Evolutionary conservation across 2,113 vertebrate genomes (phyloP).

Genomic region (Cavia porcellus): DNA sequence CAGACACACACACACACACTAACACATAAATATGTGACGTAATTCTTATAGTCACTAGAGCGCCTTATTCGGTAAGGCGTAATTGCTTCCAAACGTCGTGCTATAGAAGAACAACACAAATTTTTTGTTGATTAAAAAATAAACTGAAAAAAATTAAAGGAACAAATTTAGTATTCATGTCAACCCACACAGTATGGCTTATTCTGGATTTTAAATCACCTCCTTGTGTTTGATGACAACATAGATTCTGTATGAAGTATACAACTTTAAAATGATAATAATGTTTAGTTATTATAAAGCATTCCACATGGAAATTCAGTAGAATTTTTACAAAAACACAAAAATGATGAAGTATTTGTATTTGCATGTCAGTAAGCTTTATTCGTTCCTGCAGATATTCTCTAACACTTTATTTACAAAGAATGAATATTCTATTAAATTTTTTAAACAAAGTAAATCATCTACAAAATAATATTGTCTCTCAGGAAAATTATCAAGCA

Average conservation of each 20-base stretch:
- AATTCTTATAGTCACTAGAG: not conserved
- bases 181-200: constrained; percentile 4
- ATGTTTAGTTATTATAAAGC: not conserved
- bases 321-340: not conserved
- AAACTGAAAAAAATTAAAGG: not conserved
- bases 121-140: not conserved
- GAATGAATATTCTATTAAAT: not conserved
- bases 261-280: not conserved
- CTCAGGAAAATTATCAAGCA: constrained; percentile 74
- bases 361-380: not conserved
- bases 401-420: not conserved
- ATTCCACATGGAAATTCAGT: not conserved
- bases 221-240: constrained; percentile 6
- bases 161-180: constrained; percentile 29
- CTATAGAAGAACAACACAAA: not conserved
- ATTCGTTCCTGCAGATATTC: not conserved
- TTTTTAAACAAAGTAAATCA: constrained; percentile 54
- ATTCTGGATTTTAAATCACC: constrained; percentile 46
- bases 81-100: not conserved
- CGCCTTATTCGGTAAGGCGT: too few species aligned
- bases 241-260: not conserved
- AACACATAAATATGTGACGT: not conserved
- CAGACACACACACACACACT: not conserved
- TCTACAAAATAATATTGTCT: constrained; percentile 23
- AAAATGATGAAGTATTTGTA: not conserved